Evolutionary conservation across 2,113 vertebrate genomes (phyloP).

Genomic region (Dinomys branickii): DNA sequence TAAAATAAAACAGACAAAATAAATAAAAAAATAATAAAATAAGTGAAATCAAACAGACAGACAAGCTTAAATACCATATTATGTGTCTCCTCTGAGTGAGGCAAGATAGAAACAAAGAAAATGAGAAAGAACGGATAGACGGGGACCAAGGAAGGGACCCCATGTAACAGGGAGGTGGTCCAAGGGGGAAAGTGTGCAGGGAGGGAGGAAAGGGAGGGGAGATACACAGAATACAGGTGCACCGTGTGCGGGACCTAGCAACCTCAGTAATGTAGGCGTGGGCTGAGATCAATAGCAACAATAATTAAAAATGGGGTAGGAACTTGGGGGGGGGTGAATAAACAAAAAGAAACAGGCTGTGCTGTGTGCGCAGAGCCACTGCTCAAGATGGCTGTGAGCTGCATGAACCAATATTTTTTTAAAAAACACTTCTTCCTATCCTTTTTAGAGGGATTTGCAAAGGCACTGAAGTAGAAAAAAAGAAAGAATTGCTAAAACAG

Average conservation of each 20-base stretch:
- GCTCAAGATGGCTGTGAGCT: not conserved
- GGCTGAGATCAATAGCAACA: not conserved
- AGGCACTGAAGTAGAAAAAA: not conserved
- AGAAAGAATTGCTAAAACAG: conserved; percentile 1
- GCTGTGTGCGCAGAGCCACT: not conserved
- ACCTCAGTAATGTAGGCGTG: not conserved
- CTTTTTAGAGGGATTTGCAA: not conserved
- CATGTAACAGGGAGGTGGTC: not conserved
- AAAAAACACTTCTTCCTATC: not conserved
- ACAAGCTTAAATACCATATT: not conserved
- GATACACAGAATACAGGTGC: not conserved
- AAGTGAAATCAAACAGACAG: not conserved
- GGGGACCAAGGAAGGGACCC: not conserved
- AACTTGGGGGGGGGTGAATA: not conserved
- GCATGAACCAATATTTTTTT: not conserved
- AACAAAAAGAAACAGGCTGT: not conserved
- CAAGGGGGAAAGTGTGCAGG: not conserved
- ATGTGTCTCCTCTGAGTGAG: not conserved
- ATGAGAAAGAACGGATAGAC: not conserved
- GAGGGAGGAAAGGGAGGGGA: not conserved
- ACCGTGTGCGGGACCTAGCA: not conserved
- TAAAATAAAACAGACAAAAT: not conserved
- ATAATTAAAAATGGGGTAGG: not conserved
- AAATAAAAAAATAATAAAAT: not conserved
- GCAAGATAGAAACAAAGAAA: not conserved